Evolutionary conservation across 2,113 vertebrate genomes (phyloP), one percentile per base, ranked within the genome.

Genomic region (Pelvicachromis taeniatus): DNA sequence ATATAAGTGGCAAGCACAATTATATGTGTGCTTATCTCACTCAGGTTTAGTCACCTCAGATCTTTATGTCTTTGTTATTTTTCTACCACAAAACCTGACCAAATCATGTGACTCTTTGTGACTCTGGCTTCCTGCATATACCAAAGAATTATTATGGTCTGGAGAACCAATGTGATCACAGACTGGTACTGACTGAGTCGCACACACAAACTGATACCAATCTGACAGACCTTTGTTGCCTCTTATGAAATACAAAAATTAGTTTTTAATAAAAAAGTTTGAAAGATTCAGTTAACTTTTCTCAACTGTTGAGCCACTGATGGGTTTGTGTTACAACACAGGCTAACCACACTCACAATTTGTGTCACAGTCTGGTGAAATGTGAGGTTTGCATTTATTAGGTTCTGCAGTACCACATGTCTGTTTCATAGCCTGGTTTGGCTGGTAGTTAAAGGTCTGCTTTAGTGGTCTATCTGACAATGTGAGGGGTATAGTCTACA

Each of bases 121-220:
- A 6, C 50, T 79, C 40, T 52, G 17, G 78, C 9, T 90, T 88
- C 40, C 55, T 45, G 61, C 42, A 56, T 33, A 21, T 26, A 17
- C 3, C 16, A 17, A 16, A 26, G 17, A 70, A 58, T 38, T 63
- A 63, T 63, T 70, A 23, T 65, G 50, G 33, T 54, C 21, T 4
- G 17, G 16, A 80, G 63, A 61, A 82, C 65, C 31, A 55, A 73
- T 42, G 54, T 83, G 21, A 75, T 82, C 81, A 59, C 85, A 59
- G 86, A 78, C 14, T 86, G 81, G 90, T 86, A 90, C 90, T 80
- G 75, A 90, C 90, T 80, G 75, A 58, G 54, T 84, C 77, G 73
- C 12, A 78, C 58, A 85, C 85, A 83, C 53, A 83, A 84, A 7
- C 56, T 81, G 88, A 50, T 48, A 79, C 70, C 23, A 75, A 12